Conservation (phyloP, 1,140 invertebrate genomes). For the Tetragonula clypearis region DNA sequence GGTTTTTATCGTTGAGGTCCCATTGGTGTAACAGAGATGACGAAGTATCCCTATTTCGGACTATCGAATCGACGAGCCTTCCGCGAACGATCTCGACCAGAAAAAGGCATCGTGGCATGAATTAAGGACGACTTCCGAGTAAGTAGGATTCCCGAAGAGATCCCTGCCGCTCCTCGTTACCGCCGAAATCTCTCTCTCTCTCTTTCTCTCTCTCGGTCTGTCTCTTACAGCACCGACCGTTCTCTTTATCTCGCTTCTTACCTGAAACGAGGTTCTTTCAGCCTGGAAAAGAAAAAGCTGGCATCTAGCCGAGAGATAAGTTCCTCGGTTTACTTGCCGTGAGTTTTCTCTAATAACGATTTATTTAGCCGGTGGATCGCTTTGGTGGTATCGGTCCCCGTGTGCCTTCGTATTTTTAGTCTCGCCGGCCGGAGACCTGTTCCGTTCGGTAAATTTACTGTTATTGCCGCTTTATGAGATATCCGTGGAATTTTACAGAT, state of each 20-base stretch:
- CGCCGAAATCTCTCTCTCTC: conserved; percentile 22
- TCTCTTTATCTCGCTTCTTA: conserved; percentile 8
- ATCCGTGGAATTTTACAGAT: conserved; percentile 5
- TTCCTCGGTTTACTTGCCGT: no score
- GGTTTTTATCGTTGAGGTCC: conserved; percentile 48
- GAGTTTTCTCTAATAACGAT: conserved; percentile 22
- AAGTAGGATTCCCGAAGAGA: conserved; percentile 49
- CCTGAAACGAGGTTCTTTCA: background rate
- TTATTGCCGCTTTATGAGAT: conserved; percentile 6
- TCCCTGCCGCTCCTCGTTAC: conserved; percentile 36
- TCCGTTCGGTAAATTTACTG: background rate
- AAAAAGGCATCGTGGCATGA: conserved; percentile 65
- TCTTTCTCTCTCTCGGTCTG: background rate
- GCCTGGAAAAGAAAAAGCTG: background rate
- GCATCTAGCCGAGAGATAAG: background rate
- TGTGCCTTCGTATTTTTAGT: background rate
- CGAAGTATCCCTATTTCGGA: conserved; percentile 36
- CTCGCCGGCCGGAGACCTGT: background rate
- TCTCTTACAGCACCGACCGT: background rate
- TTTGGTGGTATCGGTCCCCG: background rate
- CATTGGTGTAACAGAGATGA: conserved; percentile 58
- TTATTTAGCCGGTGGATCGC: background rate
- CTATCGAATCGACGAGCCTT: conserved; percentile 56
- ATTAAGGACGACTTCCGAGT: conserved; percentile 69
- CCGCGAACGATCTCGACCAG: conserved; percentile 50